A percentile compares a stretch with the other conserved stretches of the same genome.
phyloP scores from a whole-genome alignment of 1,140 invertebrate species.

The Monochamus saltuarius region DNA sequence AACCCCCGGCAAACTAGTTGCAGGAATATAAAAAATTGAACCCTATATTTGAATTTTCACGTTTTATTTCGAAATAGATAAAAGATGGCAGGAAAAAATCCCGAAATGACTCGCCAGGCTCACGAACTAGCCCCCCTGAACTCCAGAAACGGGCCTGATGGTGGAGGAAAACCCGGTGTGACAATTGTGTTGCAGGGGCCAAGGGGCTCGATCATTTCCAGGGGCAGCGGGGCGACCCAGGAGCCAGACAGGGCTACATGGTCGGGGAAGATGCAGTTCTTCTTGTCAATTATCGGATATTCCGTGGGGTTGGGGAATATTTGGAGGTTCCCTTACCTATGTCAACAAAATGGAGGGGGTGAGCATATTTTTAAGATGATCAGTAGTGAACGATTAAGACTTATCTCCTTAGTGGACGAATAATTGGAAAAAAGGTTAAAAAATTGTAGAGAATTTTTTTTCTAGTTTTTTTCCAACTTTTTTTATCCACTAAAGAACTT shows the following conservation, averaged over 20 bases:
- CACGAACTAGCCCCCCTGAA: conserved; percentile 78
- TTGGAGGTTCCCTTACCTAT: conserved; percentile 93
- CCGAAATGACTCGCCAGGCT: conserved; percentile 62
- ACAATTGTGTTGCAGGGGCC: conserved; percentile 63
- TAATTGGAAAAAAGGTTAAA: too few relatives aligned
- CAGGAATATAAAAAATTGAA: background rate
- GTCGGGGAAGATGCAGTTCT: conserved; percentile 86
- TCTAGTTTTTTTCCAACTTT: too few relatives aligned
- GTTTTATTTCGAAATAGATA: background rate
- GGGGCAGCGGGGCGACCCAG: conserved; percentile 45
- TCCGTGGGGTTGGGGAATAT: conserved; percentile 91
- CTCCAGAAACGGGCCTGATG: conserved; percentile 48
- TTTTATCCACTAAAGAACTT: too few relatives aligned
- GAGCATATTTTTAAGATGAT: conserved; percentile 45
- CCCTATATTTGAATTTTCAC: background rate
- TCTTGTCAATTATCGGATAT: conserved; percentile 87
- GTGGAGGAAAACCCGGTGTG: conserved; percentile 60
- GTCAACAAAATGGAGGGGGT: conserved; percentile 94
- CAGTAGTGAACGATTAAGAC: too few relatives aligned
- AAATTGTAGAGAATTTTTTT: too few relatives aligned
- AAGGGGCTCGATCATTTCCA: conserved; percentile 57
- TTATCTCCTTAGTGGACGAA: too few relatives aligned
- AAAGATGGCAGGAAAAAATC: conserved; percentile 47
- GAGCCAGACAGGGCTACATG: conserved; percentile 71
- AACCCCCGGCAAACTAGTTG: background rate